Evolutionary conservation across 2,888 invertebrate genomes (phyloP).

Genomic region (Acheta domesticus): DNA sequence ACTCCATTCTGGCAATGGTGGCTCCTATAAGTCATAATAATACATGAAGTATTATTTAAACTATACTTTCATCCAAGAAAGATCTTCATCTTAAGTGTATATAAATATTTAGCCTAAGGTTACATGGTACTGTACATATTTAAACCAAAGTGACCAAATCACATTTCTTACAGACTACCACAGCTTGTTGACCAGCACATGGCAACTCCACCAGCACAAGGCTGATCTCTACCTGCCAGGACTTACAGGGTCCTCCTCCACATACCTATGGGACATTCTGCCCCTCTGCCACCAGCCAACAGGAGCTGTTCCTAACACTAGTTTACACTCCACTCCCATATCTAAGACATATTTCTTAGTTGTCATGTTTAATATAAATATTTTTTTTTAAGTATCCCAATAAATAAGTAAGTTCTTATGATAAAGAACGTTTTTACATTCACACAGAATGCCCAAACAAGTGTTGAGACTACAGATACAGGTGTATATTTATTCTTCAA

Average conservation of each 20-base stretch:
- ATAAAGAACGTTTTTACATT: no score
- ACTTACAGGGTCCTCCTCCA: not conserved
- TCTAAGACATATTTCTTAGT: no score
- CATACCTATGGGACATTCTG: not conserved
- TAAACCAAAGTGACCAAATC: slow-evolving; percentile 18
- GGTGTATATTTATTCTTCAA: no score
- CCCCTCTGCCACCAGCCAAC: slow-evolving; percentile 7
- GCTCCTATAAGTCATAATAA: slow-evolving; percentile 18
- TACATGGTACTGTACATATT: slow-evolving; percentile 7
- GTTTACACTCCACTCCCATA: no score
- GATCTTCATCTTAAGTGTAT: slow-evolving; percentile 18
- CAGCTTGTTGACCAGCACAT: not conserved
- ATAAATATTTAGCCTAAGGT: slow-evolving; percentile 12
- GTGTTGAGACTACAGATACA: no score
- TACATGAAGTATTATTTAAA: slow-evolving; percentile 18
- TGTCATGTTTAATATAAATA: no score
- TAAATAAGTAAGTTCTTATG: no score
- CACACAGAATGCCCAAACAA: no score
- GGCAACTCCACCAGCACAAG: not conserved
- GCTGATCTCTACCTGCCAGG: not conserved
- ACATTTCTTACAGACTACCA: slow-evolving; percentile 5
- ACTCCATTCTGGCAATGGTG: slow-evolving; percentile 18
- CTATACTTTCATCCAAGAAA: slow-evolving; percentile 18
- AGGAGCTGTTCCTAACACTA: not conserved
- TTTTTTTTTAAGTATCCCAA: no score